These are phyloP conservation scores for Rotaria socialis DNA, from an alignment of 2,888 invertebrate genomes.

Conservation along the genomic window DNA sequence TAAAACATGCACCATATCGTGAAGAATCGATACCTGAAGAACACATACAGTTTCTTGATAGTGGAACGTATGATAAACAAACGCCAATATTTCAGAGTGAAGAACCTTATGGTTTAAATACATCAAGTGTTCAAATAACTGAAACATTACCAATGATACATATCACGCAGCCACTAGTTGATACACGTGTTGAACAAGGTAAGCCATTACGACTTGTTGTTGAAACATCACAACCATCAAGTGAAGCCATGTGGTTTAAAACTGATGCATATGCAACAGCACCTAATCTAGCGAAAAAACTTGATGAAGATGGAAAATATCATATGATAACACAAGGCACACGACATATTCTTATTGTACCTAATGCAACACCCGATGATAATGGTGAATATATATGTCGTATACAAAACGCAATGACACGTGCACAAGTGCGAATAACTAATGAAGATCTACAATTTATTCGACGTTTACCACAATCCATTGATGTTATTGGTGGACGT, in stretches of 20 bases:
- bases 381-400: slow-evolving; percentile 44
- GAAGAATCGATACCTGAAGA: slow-evolving; percentile 25
- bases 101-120: slow-evolving; percentile 22
- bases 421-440: slow-evolving; percentile 28
- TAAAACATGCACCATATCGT: slow-evolving; percentile 28
- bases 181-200: slow-evolving; percentile 30
- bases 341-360: slow-evolving; percentile 39
- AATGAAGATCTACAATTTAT: slow-evolving; percentile 41
- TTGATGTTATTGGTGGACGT: slow-evolving; percentile 41
- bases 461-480: slow-evolving; percentile 37
- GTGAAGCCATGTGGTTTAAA: slow-evolving; percentile 26
- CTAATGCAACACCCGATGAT: slow-evolving; percentile 37
- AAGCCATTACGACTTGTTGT: slow-evolving; percentile 10
- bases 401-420: slow-evolving; percentile 34
- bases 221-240: slow-evolving; percentile 25
- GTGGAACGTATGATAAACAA: slow-evolving; percentile 5
- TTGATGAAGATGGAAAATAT: slow-evolving; percentile 40
- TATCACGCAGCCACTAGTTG: slow-evolving; percentile 5
- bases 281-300: background rate
- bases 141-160: slow-evolving; percentile 10
- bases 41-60: slow-evolving; percentile 25
- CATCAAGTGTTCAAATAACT: background rate
- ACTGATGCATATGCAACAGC: background rate
- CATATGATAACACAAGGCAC: slow-evolving; percentile 12
- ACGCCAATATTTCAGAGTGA: slow-evolving; percentile 9